phyloP scores from a whole-genome alignment of 2,113 vertebrate genomes.

The Mixornis gularis region DNA sequence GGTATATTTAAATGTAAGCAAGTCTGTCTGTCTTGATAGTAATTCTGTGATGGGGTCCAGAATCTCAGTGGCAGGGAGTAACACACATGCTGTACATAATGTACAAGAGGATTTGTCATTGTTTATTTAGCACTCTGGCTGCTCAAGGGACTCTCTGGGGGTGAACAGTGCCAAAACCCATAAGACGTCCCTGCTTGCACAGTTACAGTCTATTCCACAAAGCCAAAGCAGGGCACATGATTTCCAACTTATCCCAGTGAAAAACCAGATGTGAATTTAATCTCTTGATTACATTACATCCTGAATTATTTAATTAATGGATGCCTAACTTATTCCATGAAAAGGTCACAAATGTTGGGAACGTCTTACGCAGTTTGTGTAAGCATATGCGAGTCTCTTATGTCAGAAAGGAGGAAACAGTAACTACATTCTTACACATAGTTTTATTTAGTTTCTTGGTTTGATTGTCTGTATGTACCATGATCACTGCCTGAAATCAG shows the following conservation, averaged over 20 bases:
- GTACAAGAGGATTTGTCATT: slow-evolving; percentile 56
- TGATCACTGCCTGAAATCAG: background rate
- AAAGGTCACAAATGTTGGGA: slow-evolving; percentile 49
- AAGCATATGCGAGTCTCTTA: background rate
- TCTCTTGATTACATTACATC: slow-evolving; percentile 64
- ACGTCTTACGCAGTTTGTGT: background rate
- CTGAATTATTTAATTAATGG: slow-evolving; percentile 63
- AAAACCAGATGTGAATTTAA: slow-evolving; percentile 60
- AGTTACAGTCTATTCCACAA: slow-evolving; percentile 9
- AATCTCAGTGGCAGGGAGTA: slow-evolving; percentile 18
- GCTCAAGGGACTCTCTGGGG: slow-evolving; percentile 42
- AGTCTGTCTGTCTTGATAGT: slow-evolving; percentile 16
- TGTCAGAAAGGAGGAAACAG: background rate
- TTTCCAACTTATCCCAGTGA: slow-evolving; percentile 48
- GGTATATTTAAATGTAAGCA: slow-evolving; percentile 25
- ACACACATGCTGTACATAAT: slow-evolving; percentile 46
- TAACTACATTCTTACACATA: background rate
- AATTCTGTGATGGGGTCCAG: slow-evolving; percentile 22
- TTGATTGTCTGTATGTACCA: background rate
- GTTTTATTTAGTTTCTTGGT: background rate
- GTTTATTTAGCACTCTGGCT: slow-evolving; percentile 56
- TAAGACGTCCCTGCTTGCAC: background rate
- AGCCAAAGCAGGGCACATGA: slow-evolving; percentile 42
- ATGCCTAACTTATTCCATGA: slow-evolving; percentile 46
- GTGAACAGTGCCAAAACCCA: slow-evolving; percentile 33